Evolutionary conservation across 2,888 invertebrate genomes (phyloP), one percentile per base, ranked within the genome.

Genomic region (Glyphotaelius pellucidus): DNA sequence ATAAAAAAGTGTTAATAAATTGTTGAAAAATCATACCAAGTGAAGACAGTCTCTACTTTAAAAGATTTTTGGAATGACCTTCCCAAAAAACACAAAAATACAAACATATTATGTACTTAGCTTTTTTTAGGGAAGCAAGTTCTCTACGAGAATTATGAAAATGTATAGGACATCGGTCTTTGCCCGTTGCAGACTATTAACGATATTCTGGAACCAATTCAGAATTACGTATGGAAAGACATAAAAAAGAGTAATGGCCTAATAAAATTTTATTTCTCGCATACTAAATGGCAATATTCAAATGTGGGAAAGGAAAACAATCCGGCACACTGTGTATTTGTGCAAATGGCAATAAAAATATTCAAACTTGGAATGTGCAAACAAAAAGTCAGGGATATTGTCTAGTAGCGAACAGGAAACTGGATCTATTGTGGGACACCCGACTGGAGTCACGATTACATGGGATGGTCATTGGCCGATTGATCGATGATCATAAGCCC

Each of bases 211-310:
- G 67, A 81, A 32, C 88, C 88, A 52, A 47, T 47, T 52, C 25
- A 67, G 88, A 67, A 88, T 67, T 88, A 32, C 35, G 88, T 31
- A 67, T 67, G 88, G 31, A 67, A 88, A 88, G 31, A 32, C 67
- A 52, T 88, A 85, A 85, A 85, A 38, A 85, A 85, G 88, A 52
- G 30, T 30, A 32, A 88, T 52, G 19, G 15, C 30, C 31, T 30
- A 30, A 32, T 88, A 88, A 88, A 88, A 88, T 88, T 88, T 88
- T 31, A 88, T 52, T 67, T 88, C 88, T 67, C 67, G 88, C 47
- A 67, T 67, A 32, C 67, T 32, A 30, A 88, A 67, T 52, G 88
- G 88, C 52, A 88, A 88, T 67, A 88, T 67, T 88, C 86, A 86
- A 86, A 86, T 86, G 38, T 42, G 42, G 86, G n/a, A 86, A n/a